Percentiles rank a stretch among this genome's conserved stretches.
Evolutionary conservation across 1,140 invertebrate genomes (phyloP).

Genomic region (Semibalanus balanoides): DNA sequence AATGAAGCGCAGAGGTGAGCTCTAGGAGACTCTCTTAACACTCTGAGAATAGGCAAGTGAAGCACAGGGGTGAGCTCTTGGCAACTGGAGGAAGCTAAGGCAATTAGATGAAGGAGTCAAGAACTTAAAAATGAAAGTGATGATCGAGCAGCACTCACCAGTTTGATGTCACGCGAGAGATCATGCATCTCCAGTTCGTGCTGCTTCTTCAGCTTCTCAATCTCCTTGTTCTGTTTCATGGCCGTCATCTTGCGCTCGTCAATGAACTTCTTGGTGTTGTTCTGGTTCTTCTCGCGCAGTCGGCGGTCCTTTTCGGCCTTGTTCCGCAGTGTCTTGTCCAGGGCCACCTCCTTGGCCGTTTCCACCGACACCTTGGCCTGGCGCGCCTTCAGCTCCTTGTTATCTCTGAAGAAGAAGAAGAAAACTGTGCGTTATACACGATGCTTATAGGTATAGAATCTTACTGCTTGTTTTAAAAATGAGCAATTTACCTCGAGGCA

Average conservation of each 20-base stretch:
- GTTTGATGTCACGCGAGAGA: slow-evolving; percentile 71
- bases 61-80: not conserved
- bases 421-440: no score
- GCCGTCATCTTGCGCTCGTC: slow-evolving; percentile 80
- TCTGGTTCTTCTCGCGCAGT: slow-evolving; percentile 89
- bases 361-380: slow-evolving; percentile 96
- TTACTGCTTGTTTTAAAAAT: no score
- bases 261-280: slow-evolving; percentile 98
- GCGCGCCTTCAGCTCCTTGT: slow-evolving; percentile 87
- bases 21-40: not conserved
- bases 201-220: slow-evolving; percentile 77
- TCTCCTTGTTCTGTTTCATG: slow-evolving; percentile 82
- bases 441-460: no score
- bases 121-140: not conserved
- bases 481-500: no score
- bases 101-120: not conserved
- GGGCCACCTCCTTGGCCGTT: slow-evolving; percentile 84
- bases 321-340: slow-evolving; percentile 92
- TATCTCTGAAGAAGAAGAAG: slow-evolving; percentile 41
- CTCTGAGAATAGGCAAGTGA: not conserved
- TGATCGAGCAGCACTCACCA: slow-evolving; percentile 8
- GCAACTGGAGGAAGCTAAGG: not conserved
- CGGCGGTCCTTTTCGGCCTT: slow-evolving; percentile 92
- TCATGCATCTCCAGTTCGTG: slow-evolving; percentile 88
- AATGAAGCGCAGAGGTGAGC: no score